These are phyloP conservation scores for Theropithecus gelada DNA, from an alignment of 2,113 vertebrate species.

Conservation along the genomic window DNA sequence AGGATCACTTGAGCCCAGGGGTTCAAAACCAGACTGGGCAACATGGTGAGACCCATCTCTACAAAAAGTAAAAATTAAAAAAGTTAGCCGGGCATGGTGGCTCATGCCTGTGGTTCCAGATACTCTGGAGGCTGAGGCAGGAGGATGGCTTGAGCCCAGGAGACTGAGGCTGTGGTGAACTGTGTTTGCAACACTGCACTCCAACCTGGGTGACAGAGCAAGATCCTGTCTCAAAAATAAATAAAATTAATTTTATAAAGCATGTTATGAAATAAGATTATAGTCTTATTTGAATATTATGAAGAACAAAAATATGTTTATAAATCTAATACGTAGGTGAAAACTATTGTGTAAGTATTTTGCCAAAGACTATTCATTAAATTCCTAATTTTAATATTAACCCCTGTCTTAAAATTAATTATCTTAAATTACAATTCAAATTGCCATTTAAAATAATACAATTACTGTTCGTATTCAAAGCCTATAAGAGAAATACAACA, in stretches of 20 bases:
- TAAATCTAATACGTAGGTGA: background rate
- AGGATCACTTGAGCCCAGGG: no score
- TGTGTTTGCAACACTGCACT: no score
- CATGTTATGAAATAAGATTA: background rate
- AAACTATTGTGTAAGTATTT: conserved; percentile 18
- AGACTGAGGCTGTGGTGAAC: no score
- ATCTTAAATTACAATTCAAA: background rate
- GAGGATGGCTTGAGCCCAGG: no score
- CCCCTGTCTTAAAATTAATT: background rate
- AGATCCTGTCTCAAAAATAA: no score
- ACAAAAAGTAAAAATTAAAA: no score
- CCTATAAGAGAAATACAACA: background rate
- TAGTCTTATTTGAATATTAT: background rate
- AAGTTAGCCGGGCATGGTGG: no score
- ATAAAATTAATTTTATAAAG: background rate
- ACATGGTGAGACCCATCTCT: no score
- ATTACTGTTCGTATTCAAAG: background rate
- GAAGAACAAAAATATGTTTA: conserved; percentile 32
- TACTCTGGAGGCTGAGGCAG: no score
- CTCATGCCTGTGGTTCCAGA: no score
- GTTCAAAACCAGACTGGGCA: no score
- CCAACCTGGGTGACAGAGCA: no score
- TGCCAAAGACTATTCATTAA: background rate
- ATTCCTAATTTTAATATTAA: conserved; percentile 2
- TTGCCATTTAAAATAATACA: background rate